Evolutionary conservation across 2,888 invertebrate genomes (phyloP).

Genomic region (Amphipyra tragopoginis): DNA sequence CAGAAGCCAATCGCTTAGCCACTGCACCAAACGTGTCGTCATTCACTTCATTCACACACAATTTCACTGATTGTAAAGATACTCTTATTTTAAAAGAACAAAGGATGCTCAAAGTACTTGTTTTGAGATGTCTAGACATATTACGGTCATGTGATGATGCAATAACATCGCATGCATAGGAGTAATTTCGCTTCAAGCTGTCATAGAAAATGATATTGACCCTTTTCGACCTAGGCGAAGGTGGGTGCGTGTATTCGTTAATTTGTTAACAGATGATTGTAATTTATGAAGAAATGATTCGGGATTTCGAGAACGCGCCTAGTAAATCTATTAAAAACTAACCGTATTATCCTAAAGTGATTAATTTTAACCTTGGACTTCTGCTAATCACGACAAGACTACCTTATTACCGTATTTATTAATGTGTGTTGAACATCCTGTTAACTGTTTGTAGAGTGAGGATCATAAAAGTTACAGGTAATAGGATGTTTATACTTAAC

Average conservation of each 20-base stretch:
- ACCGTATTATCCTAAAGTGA: no score
- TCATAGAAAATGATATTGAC: conserved; percentile 57
- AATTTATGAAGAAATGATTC: not conserved
- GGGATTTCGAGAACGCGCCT: not conserved
- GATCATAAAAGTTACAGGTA: conserved; percentile 26
- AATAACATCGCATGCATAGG: conserved; percentile 48
- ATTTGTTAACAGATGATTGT: conserved; percentile 9
- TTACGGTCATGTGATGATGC: conserved; percentile 48
- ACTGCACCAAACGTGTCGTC: no score
- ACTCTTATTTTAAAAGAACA: conserved; percentile 11
- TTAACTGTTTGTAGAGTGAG: conserved; percentile 22
- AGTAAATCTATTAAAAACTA: no score
- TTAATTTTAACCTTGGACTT: no score
- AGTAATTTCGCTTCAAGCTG: conserved; percentile 50
- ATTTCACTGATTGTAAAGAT: not conserved
- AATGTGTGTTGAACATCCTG: conserved; percentile 2
- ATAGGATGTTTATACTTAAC: conserved; percentile 30
- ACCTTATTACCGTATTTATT: not conserved
- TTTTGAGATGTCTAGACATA: conserved; percentile 37
- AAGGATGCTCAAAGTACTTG: conserved; percentile 7
- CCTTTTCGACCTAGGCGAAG: conserved; percentile 51
- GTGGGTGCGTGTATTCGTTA: conserved; percentile 16
- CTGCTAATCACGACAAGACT: no score
- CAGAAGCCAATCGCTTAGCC: no score
- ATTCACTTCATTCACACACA: no score